These are phyloP conservation scores for Tragelaphus strepsiceros DNA, from an alignment of 2,113 vertebrate species.

Conservation along the genomic window DNA sequence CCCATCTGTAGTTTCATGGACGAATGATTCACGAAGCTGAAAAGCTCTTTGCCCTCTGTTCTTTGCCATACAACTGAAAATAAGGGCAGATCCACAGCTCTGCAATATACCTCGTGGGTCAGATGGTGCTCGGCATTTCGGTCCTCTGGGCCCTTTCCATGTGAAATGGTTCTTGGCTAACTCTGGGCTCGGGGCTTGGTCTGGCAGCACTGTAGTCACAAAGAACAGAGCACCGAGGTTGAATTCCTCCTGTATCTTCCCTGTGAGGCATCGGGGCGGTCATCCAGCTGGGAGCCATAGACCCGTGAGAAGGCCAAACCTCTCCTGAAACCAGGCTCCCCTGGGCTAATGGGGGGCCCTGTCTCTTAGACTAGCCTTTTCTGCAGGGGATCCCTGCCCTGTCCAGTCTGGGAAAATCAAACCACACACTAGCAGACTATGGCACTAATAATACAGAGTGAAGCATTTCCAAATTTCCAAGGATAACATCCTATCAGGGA, in stretches of 20 bases:
- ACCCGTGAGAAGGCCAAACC: neutral
- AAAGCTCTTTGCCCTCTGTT: neutral
- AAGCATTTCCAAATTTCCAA: neutral
- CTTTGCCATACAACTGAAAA: neutral
- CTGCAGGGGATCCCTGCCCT: neutral
- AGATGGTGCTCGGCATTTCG: neutral
- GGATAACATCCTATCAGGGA: neutral
- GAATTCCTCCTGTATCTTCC: neutral
- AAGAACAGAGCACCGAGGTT: neutral
- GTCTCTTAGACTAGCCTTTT: neutral
- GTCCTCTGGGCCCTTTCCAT: neutral
- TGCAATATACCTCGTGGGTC: too few relatives aligned
- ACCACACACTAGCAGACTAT: neutral
- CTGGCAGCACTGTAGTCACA: neutral
- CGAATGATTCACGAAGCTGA: slow-evolving; percentile 10
- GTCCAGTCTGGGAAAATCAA: neutral
- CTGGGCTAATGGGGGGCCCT: neutral
- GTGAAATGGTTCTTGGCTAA: neutral
- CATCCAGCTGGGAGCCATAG: neutral
- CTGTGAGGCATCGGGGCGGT: neutral
- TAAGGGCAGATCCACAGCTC: neutral
- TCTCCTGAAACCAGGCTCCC: neutral
- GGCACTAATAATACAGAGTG: neutral
- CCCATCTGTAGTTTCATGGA: neutral
- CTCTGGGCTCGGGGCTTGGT: neutral